A percentile compares a stretch with the other conserved stretches of the same genome.
Evolutionary conservation across 53 echinoderm and acorn worm genomes (phyloP).

Genomic region (Holothuria leucospilota): DNA sequence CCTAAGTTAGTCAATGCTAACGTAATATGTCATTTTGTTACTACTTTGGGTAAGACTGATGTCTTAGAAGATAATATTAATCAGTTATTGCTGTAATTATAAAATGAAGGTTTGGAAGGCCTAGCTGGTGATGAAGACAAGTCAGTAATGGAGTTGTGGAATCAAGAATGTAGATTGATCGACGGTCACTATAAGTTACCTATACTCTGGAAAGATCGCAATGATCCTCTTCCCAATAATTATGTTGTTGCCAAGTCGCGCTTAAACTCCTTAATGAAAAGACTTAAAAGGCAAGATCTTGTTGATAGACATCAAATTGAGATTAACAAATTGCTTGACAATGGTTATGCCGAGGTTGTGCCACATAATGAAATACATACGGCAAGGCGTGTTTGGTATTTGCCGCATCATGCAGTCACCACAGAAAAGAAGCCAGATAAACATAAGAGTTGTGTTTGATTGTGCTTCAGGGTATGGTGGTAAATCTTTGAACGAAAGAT

Average conservation of each 20-base stretch:
- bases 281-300: background rate
- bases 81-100: conserved; percentile 38
- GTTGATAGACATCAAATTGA: conserved; percentile 22
- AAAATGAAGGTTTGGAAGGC: conserved; percentile 40
- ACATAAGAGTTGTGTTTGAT: conserved; percentile 37
- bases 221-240: conserved; percentile 45
- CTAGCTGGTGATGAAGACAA: conserved; percentile 45
- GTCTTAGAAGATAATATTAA: conserved; percentile 18
- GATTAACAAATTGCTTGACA: conserved; percentile 27
- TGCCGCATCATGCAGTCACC: conserved; percentile 49
- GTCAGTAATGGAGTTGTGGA: conserved; percentile 44
- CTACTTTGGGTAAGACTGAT: conserved; percentile 6
- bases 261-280: conserved; percentile 29
- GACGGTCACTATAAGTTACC: conserved; percentile 54
- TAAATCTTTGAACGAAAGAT: conserved; percentile 41
- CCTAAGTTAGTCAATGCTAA: background rate
- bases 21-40: conserved; percentile 42
- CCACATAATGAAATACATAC: conserved; percentile 17
- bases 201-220: conserved; percentile 42
- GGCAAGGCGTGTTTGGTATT: conserved; percentile 45
- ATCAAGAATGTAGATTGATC: conserved; percentile 20
- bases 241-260: conserved; percentile 37
- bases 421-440: conserved; percentile 50
- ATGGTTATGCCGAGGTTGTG: conserved; percentile 47
- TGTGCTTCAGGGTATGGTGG: conserved; percentile 43